phyloP scores from a whole-genome alignment of 1,140 invertebrate species.

The Leptestheria dahalacensis region DNA sequence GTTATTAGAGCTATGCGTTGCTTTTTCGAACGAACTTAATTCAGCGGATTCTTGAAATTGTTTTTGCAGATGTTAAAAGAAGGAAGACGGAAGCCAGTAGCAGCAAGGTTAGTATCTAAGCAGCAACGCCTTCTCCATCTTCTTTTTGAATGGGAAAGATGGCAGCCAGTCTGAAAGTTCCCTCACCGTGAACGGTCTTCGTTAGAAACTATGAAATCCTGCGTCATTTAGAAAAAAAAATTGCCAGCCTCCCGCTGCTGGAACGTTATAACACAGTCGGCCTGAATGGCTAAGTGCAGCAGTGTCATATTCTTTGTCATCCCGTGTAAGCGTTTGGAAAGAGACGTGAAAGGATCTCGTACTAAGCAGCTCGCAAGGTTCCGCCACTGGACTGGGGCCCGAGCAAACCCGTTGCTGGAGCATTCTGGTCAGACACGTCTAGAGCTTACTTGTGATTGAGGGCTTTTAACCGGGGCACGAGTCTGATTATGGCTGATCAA shows the following conservation, averaged over 20 bases:
- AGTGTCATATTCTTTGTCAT: neutral
- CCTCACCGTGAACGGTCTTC: neutral
- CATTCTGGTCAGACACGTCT: no score
- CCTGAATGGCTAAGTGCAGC: neutral
- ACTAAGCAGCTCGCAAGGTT: neutral
- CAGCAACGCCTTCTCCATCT: neutral
- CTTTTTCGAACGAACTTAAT: no score
- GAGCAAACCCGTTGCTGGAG: no score
- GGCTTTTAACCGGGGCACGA: neutral
- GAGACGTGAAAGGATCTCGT: neutral
- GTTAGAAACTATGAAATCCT: neutral
- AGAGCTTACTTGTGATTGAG: neutral
- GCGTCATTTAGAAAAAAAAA: neutral
- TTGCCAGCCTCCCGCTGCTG: no score
- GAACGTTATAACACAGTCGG: no score
- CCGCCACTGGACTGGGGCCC: no score
- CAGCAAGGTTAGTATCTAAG: constrained; percentile 15
- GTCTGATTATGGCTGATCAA: neutral
- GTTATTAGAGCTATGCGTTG: no score
- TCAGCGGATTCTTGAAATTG: neutral
- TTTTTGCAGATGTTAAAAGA: constrained; percentile 51
- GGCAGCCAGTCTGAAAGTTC: neutral
- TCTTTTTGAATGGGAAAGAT: no score
- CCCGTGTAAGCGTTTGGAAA: neutral
- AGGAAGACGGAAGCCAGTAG: constrained; percentile 48